phyloP scores from a whole-genome alignment of 2,113 vertebrate species.

The Murina feae region DNA sequence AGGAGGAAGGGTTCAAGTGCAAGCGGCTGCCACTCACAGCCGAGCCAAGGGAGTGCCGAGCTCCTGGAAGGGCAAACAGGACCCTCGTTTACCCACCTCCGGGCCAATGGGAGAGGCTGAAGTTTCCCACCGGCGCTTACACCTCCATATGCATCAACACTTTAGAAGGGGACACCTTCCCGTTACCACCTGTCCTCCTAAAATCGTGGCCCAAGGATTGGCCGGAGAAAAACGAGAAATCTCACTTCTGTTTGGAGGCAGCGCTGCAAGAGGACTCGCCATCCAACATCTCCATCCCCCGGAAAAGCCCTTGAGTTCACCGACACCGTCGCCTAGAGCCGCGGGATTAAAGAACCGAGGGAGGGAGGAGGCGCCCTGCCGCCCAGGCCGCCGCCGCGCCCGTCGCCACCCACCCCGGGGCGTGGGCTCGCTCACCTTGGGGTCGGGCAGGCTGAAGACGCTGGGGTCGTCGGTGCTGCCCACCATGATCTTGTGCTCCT shows the following conservation, averaged over 20 bases:
- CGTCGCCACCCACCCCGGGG: neutral
- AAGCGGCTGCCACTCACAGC: neutral
- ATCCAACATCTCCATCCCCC: neutral
- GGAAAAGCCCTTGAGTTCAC: neutral
- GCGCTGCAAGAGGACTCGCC: neutral
- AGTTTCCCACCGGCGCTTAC: neutral
- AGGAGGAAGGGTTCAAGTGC: neutral
- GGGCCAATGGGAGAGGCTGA: neutral
- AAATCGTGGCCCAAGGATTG: neutral
- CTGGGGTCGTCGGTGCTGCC: conserved; percentile 96
- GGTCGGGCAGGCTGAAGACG: conserved; percentile 91
- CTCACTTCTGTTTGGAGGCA: neutral
- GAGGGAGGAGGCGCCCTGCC: neutral
- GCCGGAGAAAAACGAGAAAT: neutral
- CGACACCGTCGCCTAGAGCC: neutral
- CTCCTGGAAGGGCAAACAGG: neutral
- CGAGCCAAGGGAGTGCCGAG: neutral
- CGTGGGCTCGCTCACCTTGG: conserved; percentile 84
- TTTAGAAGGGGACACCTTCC: neutral
- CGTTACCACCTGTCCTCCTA: neutral
- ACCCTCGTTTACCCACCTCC: neutral
- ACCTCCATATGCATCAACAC: neutral
- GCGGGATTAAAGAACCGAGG: neutral
- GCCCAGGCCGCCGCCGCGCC: neutral
- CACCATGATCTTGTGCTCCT: conserved; percentile 95